Evolutionary conservation across 2,888 invertebrate species (phyloP).

Genomic region (Rosalia funebris): DNA sequence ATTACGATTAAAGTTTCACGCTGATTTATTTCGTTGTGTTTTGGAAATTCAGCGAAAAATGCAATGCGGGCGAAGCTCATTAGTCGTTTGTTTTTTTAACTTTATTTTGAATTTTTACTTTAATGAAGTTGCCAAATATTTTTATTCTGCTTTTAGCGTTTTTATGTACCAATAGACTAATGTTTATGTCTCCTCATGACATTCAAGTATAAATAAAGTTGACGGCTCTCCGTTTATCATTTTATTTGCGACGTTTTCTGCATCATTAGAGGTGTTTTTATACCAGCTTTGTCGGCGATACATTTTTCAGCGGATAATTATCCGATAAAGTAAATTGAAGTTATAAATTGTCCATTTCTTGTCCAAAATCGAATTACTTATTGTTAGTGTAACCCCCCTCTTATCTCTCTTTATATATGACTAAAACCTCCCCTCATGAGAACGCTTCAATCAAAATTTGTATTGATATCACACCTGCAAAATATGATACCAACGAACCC

Average conservation of each 20-base stretch:
- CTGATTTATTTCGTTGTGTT: no score
- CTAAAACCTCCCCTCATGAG: no score
- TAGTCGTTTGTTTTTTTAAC: conserved; percentile 22
- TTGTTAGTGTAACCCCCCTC: no score
- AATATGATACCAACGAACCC: no score
- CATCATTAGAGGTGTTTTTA: conserved; percentile 30
- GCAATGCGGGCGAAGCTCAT: background rate
- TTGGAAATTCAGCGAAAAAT: background rate
- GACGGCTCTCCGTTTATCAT: conserved; percentile 26
- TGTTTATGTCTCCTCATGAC: conserved; percentile 40
- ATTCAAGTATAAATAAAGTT: conserved; percentile 38
- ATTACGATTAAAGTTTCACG: no score
- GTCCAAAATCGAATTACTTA: no score
- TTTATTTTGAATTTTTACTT: conserved; percentile 46
- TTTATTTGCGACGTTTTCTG: conserved; percentile 30
- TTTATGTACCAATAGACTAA: conserved; percentile 37
- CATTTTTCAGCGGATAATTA: conserved; percentile 14
- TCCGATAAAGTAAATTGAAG: no score
- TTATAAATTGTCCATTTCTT: no score
- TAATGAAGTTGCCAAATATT: conserved; percentile 43
- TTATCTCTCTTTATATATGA: no score
- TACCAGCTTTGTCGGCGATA: conserved; percentile 25
- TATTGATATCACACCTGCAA: no score
- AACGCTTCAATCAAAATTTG: no score
- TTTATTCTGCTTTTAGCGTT: conserved; percentile 41